phyloP scores from a whole-genome alignment of 2,797 vertebrate genomes.

The Acrossocheilus fasciatus region DNA sequence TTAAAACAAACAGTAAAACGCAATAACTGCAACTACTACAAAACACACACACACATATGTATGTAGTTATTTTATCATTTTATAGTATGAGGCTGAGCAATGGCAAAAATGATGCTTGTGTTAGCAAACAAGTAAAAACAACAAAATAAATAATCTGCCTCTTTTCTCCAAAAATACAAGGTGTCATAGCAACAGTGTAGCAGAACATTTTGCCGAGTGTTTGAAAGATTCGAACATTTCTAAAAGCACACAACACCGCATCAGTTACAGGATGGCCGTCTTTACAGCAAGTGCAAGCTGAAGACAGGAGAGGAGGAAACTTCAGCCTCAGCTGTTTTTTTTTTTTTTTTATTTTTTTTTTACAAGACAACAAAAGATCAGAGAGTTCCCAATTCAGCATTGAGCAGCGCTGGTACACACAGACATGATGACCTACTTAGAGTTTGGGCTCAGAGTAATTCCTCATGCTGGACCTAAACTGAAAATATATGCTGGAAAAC shows the following conservation, averaged over 20 bases:
- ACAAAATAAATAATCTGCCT: not conserved
- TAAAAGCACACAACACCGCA: conserved; percentile 30
- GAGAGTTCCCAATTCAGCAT: conserved; percentile 33
- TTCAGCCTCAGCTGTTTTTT: conserved; percentile 25
- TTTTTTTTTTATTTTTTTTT: not conserved
- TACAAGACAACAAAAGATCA: conserved; percentile 52
- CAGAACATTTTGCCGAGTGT: not conserved
- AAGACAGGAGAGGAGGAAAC: conserved; percentile 37
- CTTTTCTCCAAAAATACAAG: not conserved
- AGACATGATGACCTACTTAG: conserved; percentile 60
- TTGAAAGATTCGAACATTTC: not conserved
- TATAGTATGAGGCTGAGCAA: not conserved
- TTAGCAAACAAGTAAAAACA: conserved; percentile 3
- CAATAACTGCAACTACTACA: not conserved
- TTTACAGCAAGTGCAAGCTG: conserved; percentile 25
- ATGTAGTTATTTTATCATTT: too few species aligned
- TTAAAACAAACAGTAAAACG: not conserved
- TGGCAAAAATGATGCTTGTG: not conserved
- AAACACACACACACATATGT: too few species aligned
- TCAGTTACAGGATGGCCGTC: conserved; percentile 37
- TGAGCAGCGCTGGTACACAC: conserved; percentile 47
- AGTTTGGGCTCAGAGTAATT: conserved; percentile 53
- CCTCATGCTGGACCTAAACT: conserved; percentile 25
- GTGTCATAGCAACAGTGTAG: conserved; percentile 1
- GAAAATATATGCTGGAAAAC: conserved; percentile 1